Evolutionary conservation across 2,888 invertebrate genomes (phyloP).

Genomic region (Unio pictorum): DNA sequence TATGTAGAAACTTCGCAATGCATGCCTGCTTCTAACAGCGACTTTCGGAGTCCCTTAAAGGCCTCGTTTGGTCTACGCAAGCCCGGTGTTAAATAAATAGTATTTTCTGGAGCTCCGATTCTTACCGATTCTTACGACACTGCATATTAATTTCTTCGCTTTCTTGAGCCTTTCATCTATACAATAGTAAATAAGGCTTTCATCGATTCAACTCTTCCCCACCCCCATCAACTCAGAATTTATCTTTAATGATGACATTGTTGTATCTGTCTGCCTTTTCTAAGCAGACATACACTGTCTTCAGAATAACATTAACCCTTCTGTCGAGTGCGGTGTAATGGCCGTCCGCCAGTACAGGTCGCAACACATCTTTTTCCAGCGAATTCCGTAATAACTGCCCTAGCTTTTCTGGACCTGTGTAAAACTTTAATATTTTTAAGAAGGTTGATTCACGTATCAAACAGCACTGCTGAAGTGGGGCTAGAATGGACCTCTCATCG

Average conservation of each 20-base stretch:
- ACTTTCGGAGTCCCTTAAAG: too few relatives aligned
- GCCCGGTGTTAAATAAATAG: too few relatives aligned
- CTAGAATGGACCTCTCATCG: conserved; percentile 31
- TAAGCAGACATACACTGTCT: conserved; percentile 24
- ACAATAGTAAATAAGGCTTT: too few relatives aligned
- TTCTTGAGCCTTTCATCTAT: too few relatives aligned
- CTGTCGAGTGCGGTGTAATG: conserved; percentile 23
- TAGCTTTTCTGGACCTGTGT: conserved; percentile 28
- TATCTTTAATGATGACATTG: conserved; percentile 17
- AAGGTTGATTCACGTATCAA: conserved; percentile 24
- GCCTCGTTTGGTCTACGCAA: too few relatives aligned
- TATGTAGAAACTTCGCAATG: too few relatives aligned
- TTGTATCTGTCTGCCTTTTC: conserved; percentile 7
- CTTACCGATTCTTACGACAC: too few relatives aligned
- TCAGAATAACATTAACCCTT: conserved; percentile 21
- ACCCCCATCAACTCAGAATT: neutral
- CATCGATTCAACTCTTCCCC: too few relatives aligned
- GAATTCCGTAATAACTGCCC: conserved; percentile 20
- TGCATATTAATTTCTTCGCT: too few relatives aligned
- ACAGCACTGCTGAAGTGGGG: conserved; percentile 32
- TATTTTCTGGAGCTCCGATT: too few relatives aligned
- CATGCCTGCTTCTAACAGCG: too few relatives aligned
- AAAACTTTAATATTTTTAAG: conserved; percentile 23
- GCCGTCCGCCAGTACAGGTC: conserved; percentile 21
- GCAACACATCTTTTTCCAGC: conserved; percentile 19